Conservation (phyloP, 2,888 invertebrate species). For the Byasa hedistus region DNA sequence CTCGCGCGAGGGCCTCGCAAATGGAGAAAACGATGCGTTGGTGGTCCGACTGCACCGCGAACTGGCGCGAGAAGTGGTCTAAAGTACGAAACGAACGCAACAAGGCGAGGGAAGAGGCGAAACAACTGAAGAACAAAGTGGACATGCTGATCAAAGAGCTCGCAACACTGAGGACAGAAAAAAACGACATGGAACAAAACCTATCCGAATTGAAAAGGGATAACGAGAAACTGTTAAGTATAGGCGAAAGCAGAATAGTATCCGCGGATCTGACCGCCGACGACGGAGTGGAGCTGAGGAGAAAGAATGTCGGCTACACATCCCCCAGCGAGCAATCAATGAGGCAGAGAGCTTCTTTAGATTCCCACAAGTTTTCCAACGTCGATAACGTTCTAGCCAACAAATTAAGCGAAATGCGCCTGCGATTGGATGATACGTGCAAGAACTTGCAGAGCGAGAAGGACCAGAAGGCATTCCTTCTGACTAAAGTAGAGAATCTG, state of each 20-base stretch:
- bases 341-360: constrained; percentile 67
- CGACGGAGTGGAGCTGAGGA: constrained; percentile 67
- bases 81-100: constrained; percentile 95
- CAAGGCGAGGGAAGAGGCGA: constrained; percentile 93
- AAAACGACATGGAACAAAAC: constrained; percentile 87
- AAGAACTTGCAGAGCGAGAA: constrained; percentile 67
- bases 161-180: constrained; percentile 86
- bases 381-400: constrained; percentile 69
- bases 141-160: constrained; percentile 89
- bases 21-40: constrained; percentile 99
- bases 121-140: constrained; percentile 88
- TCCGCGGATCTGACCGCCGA: constrained; percentile 62
- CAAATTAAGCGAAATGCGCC: constrained; percentile 63
- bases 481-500: constrained; percentile 63
- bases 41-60: constrained; percentile 99
- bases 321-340: constrained; percentile 59
- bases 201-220: constrained; percentile 88
- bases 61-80: constrained; percentile 98
- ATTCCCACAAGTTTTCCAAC: constrained; percentile 71
- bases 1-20: constrained; percentile 94
- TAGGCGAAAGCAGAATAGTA: constrained; percentile 69
- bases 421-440: constrained; percentile 64
- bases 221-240: constrained; percentile 86
- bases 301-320: constrained; percentile 56
- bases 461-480: constrained; percentile 66